Evolutionary conservation across 2,797 vertebrate species (phyloP).

Genomic region (Myripristis jacobus): DNA sequence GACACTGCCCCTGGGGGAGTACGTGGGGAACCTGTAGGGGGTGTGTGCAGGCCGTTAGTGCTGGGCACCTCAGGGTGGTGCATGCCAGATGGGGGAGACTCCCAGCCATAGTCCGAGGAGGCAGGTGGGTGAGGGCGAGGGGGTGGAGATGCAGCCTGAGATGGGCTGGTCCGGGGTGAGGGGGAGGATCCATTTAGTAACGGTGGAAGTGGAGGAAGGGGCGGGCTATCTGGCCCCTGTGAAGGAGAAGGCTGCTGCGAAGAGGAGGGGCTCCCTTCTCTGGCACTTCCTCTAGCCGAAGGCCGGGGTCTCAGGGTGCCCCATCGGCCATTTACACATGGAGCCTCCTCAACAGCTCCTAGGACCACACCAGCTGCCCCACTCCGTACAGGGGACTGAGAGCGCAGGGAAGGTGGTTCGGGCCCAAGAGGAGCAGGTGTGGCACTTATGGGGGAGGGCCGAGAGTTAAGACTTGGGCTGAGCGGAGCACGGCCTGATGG

Average conservation of each 20-base stretch:
- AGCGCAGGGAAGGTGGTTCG: constrained; percentile 90
- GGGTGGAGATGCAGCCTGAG: constrained; percentile 88
- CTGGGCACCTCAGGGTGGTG: constrained; percentile 83
- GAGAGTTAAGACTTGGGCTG: constrained; percentile 97
- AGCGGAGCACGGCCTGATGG: constrained; percentile 95
- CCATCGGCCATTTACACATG: constrained; percentile 98
- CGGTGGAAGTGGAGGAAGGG: constrained; percentile 82
- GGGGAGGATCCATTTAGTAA: constrained; percentile 90
- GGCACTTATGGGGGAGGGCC: constrained; percentile 97
- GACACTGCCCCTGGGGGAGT: constrained; percentile 91
- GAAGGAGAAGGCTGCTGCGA: constrained; percentile 88
- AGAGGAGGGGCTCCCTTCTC: constrained; percentile 93
- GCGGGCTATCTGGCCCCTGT: constrained; percentile 88
- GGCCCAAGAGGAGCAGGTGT: constrained; percentile 90
- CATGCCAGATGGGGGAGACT: constrained; percentile 81
- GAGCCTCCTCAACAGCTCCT: constrained; percentile 90
- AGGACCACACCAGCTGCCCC: constrained; percentile 80
- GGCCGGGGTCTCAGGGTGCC: constrained; percentile 93
- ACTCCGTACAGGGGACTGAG: constrained; percentile 91
- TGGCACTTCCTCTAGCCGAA: constrained; percentile 85
- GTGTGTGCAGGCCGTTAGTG: constrained; percentile 92
- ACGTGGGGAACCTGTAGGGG: constrained; percentile 82
- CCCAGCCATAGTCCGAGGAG: constrained; percentile 89
- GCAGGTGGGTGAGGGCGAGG: constrained; percentile 78
- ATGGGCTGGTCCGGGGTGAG: constrained; percentile 91